Base-by-base conservation (phyloP, 2,888 invertebrate genomes). In the Sinelater perroti region DNA sequence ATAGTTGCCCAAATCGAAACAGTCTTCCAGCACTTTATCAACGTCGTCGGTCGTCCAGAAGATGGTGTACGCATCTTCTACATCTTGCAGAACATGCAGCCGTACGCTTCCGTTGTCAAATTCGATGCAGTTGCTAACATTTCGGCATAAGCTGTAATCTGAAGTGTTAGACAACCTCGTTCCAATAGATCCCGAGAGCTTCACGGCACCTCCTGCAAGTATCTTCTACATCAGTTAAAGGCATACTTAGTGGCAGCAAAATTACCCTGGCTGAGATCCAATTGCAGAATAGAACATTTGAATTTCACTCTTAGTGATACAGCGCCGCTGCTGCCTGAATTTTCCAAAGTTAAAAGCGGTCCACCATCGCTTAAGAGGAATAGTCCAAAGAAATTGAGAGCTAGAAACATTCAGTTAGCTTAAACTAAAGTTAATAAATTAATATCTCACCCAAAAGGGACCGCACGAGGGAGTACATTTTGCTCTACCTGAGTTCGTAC, bases 1-100 rank as follows among this genome's bases (percentile, higher is more conserved):
- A 13, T 73, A 75, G 1, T 75, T 66, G 7, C 51, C 38, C 55
- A 84, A 79, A 54, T 78, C 74, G 40, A 78, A 79, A 65, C 84
- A 84, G 69, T 84, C 84, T 31, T 56, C 61, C 21, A 72, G 68
- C 28, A 36, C 13, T 6, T 24, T 28, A 14, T 56, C 30, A 6
- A n/a, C 11, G 30, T 53, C 33, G 8, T 16, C 14, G 1, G 53
- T 58, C 11, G 40, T 60, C 67, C 67, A 67, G 33, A 52, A 45
- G n/a, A 66, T 31, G 1, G 52, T 61, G 18, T 62, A 62, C n/a
- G 59, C 52, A 31, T 60, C 42, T 1, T 63, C 56, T 5, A 64
- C 36, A 14, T 55, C 36, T 4, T 16, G 46, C 1, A 20, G 40
- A 17, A 65, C 44, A 14, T 62, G 63, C 6, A 66, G 30, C 31